phyloP scores from a whole-genome alignment of 2,888 invertebrate genomes.

The Tachina lurida region DNA sequence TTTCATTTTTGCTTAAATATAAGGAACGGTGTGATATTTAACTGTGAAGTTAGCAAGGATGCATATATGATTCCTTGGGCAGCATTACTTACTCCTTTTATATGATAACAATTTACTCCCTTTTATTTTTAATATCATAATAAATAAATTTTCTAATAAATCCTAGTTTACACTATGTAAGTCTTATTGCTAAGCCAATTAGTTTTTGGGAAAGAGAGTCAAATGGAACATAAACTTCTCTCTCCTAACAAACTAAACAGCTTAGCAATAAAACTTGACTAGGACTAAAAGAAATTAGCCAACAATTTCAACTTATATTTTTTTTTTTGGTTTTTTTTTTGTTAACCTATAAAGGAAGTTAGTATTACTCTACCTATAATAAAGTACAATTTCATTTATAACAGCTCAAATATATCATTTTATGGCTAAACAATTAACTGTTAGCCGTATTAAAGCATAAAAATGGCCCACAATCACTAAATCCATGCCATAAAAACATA shows the following conservation, averaged over 20 bases:
- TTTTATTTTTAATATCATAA: not conserved
- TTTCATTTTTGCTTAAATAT: too few relatives aligned
- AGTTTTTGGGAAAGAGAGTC: too few relatives aligned
- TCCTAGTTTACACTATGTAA: too few relatives aligned
- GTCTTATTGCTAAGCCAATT: too few relatives aligned
- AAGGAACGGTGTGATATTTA: too few relatives aligned
- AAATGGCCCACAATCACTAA: slow-evolving; percentile 60
- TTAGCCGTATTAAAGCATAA: slow-evolving; percentile 56
- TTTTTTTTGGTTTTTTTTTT: not conserved
- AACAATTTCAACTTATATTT: not conserved
- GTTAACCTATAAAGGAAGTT: slow-evolving; percentile 47
- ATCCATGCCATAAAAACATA: slow-evolving; percentile 15
- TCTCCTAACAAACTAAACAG: too few relatives aligned
- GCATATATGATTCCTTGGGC: too few relatives aligned
- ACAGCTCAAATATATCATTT: slow-evolving; percentile 41
- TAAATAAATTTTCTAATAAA: not conserved
- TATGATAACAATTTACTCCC: not conserved
- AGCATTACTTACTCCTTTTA: not conserved
- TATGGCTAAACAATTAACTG: slow-evolving; percentile 52
- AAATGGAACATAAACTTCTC: too few relatives aligned
- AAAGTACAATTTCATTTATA: slow-evolving; percentile 56
- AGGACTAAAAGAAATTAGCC: not conserved
- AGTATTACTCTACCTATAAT: slow-evolving; percentile 27
- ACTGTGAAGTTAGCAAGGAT: too few relatives aligned
- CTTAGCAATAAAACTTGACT: too few relatives aligned